Evolutionary conservation across 2,888 invertebrate species (phyloP), one percentile per base, ranked within the genome.

Genomic region (Acanthosepion lycidas): DNA sequence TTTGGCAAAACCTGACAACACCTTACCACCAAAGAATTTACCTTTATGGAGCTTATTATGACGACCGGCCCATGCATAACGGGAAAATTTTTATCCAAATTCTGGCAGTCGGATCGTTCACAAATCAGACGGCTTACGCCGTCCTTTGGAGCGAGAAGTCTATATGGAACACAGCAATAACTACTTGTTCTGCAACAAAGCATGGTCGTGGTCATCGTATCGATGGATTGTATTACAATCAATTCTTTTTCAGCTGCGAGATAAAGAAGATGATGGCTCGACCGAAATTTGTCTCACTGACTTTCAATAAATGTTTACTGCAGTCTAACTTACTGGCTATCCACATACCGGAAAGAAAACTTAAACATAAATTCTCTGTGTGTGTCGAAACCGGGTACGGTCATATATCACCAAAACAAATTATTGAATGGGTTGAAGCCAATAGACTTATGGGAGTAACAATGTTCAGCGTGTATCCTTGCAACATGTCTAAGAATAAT

Each of bases 231-330:
- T 59, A 59, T 59, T 59, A 59, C 59, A 23, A 59, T 59, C 93
- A 93, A 20, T 93, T 51, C 55, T 93, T 93, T 53, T 93, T 93
- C 93, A 93, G 93, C 33, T 93, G 93, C 33, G 55, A 51, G n/a
- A 51, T 93, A n/a, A 51, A 28, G 6, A 28, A n/a, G 2, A 28
- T 33, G 18, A 18, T n/a, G 42, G 33, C 78, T 12, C 3, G 48
- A 48, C 94, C 94, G n/a, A 64, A 33, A 26, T 64, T 33, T 28
- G 94, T 55, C 26, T 55, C 94, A 59, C 18, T 94, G 64, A 42
- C 20, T 48, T 94, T n/a, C 55, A 33, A 94, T 55, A 94, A 42
- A 20, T 59, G 48, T 48, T 23, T 18, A 12, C 59, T 48, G 23
- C 53, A 48, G 33, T 94, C 94, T 18, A 94, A 94, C 59, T 28